Percentiles rank a stretch among this genome's conserved stretches.
Conservation (phyloP, 2,888 invertebrate genomes). For the Isoperla grammatica region DNA sequence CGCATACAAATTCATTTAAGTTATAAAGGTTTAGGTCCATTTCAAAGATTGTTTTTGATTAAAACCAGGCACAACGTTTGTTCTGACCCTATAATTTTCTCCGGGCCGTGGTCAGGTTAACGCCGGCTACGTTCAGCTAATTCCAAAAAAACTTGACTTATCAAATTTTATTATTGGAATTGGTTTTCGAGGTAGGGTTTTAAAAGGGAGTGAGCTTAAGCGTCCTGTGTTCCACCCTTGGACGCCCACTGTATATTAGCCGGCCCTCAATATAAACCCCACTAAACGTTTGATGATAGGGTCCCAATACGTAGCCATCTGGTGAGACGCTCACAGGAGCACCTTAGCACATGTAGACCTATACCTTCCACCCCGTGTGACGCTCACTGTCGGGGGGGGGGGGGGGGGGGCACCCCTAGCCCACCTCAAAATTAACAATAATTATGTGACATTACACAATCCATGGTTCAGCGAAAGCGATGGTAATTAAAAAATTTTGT, state of each 20-base stretch:
- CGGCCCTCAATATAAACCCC: too few species aligned
- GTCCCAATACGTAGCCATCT: too few species aligned
- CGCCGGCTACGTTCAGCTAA: slow-evolving; percentile 17
- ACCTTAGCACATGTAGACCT: too few species aligned
- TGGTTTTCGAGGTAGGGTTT: slow-evolving; percentile 9
- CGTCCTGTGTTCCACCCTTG: slow-evolving; percentile 17
- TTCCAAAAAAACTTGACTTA: slow-evolving; percentile 18
- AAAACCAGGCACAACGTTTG: slow-evolving; percentile 13
- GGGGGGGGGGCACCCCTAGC: too few species aligned
- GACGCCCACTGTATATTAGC: slow-evolving; percentile 17
- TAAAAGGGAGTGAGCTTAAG: slow-evolving; percentile 20
- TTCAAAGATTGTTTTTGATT: slow-evolving; percentile 19
- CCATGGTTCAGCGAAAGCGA: too few species aligned
- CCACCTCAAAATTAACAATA: too few species aligned
- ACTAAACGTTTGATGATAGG: too few species aligned
- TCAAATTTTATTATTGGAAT: slow-evolving; percentile 18
- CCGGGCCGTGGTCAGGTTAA: slow-evolving; percentile 18
- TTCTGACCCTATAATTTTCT: slow-evolving; percentile 23
- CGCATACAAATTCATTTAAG: slow-evolving; percentile 22
- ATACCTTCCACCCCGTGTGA: too few species aligned
- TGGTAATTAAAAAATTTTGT: too few species aligned
- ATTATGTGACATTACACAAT: too few species aligned
- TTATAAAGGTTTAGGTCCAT: slow-evolving; percentile 9
- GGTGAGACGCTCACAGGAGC: too few species aligned
- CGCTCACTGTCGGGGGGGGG: too few species aligned